Base-by-base conservation (phyloP, 2,113 vertebrate genomes). In the Dermatemys mawii region DNA sequence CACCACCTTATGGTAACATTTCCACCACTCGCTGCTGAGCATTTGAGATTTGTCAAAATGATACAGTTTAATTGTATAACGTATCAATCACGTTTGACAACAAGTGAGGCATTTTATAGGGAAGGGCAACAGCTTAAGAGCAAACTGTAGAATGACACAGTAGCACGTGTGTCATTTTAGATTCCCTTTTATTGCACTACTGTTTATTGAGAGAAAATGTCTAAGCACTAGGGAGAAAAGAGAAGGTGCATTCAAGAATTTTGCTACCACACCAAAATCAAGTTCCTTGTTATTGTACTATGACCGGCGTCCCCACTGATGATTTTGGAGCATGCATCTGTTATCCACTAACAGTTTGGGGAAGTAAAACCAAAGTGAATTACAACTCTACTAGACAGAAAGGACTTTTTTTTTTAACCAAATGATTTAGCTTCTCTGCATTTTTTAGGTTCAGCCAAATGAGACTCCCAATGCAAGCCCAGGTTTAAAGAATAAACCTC, bases 281-380 rank as follows among this genome's bases (percentile, higher is more conserved):
- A 55, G 70, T 8, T 88, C 70, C 85, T 87, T 53, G 22, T 46
- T 76, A 76, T 46, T 44, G 24, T 46, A 46, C 14, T 26, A 16
- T 46, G 46, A 76, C 24, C 26, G 29, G n/a, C 29, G 3, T 14
- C 60, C 51, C 89, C 0, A 6, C 70, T 0, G 4, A 83, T 83
- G 0, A 1, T 78, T 57, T 10, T 0, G 41, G 35, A 96, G 41
- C 32, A 91, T 91, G n/a, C 4, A 90, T 26, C 86, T 78, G 55
- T 86, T 94, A 95, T 76, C 41, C 22, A 44, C 24, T 26, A 75
- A 13, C 19, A 70, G 78, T 86, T 94, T 83, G 63, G 90, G 85
- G 88, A 93, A 96, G 83, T 57, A 84, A 93, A 96, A 29, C 6
- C 57, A 73, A 29, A 53, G 16, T 24, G 75, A 93, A 93, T 86